A percentile compares a stretch with the other conserved stretches of the same genome.
These are phyloP conservation scores for Drosophila picticornis DNA, from an alignment of 2,888 invertebrate species.

Conservation along the genomic window DNA sequence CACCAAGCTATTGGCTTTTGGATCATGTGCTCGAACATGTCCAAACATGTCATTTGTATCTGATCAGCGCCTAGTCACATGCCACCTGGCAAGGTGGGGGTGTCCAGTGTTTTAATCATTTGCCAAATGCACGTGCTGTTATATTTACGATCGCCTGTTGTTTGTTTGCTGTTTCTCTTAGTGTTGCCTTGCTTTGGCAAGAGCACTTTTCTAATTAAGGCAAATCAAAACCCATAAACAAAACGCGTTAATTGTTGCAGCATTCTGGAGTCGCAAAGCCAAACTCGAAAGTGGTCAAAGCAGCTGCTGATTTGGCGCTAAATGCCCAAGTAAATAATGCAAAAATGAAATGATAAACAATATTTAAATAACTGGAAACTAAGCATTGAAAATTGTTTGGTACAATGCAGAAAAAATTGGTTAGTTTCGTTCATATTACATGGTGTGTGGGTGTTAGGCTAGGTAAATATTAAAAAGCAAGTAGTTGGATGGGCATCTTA, in stretches of 20 bases:
- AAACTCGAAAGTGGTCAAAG: not conserved
- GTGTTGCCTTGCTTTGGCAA: constrained; percentile 21
- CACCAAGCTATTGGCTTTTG: constrained; percentile 44
- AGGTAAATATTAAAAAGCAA: constrained; percentile 14
- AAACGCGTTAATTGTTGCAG: constrained; percentile 55
- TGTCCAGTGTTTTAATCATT: constrained; percentile 10
- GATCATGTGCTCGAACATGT: constrained; percentile 35
- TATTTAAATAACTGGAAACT: not conserved
- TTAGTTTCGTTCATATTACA: not conserved
- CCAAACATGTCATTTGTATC: constrained; percentile 29
- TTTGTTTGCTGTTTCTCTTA: constrained; percentile 37
- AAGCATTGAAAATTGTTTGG: not conserved
- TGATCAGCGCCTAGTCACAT: constrained; percentile 21
- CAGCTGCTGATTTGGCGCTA: constrained; percentile 30
- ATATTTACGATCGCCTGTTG: constrained; percentile 61
- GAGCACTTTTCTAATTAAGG: constrained; percentile 34
- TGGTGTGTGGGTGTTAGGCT: not conserved
- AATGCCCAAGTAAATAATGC: constrained; percentile 27
- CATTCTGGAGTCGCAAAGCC: constrained; percentile 20
- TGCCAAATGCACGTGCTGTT: constrained; percentile 53
- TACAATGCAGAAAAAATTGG: not conserved
- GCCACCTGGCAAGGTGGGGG: constrained; percentile 1
- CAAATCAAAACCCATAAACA: not conserved
- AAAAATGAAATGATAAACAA: constrained; percentile 18
- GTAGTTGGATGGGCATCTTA: not conserved